Evolutionary conservation across 2,888 invertebrate species (phyloP), one percentile per base, ranked within the genome.

Genomic region (Ephialtes manifestator): DNA sequence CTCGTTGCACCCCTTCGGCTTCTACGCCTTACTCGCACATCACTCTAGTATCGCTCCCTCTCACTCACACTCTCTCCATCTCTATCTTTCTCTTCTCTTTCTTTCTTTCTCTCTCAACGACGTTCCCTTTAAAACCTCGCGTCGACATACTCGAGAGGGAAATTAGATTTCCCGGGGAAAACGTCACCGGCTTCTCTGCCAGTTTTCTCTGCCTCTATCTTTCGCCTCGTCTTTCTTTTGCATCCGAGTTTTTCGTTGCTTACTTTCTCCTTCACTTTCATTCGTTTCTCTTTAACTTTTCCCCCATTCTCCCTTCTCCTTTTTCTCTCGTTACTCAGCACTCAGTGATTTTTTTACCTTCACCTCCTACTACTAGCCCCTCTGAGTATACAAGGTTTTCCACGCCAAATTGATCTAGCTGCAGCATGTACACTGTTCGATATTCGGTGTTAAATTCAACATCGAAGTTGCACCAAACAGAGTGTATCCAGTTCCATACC

Each of bases 131-230:
- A 84, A 86, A 86, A 63, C 48, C 81, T 81, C 70, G 80, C 87
- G 79, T 72, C 81, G 87, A 85, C 84, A 83, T 85, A 87, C 87
- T 85, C 81, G 84, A 88, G 89, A 90, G 89, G 88, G 89, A 91
- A 92, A 92, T 92, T 92, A 91, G 89, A 92, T 92, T 93, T 91
- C 86, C 89, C 88, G 81, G 77, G 88, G 89, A 90, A 92, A 91
- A 90, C 75, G 81, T 87, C 87, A 81, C 78, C 76, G 60, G 48
- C 70, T 75, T 71, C 63, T 70, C 51, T 48, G 24, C 48, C 55
- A 68, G 58, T 39, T 74, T 55, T 48, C 60, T 10, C 58, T 72
- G 15, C 39, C 46, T 35, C 58, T 1, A n/a, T 28, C 58, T 46
- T 74, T 18, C 48, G 51, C 20, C 18, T 15, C 13, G n/a, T 15